Evolutionary conservation across 2,888 invertebrate genomes (phyloP).

Genomic region (Rotaria magnacalcarata): DNA sequence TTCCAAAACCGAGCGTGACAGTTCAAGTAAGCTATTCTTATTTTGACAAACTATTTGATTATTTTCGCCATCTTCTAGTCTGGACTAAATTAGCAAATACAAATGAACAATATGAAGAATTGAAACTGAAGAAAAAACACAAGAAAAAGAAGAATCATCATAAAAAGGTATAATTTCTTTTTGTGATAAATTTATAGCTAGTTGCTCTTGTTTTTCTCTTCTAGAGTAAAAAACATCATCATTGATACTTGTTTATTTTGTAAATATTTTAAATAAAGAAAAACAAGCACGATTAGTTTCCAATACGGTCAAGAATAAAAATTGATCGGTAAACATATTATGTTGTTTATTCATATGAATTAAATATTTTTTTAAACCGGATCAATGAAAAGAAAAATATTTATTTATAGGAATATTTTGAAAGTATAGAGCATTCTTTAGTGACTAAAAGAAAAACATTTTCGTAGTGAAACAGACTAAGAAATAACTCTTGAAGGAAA

Average conservation of each 20-base stretch:
- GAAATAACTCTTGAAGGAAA: too few species aligned
- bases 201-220: background rate
- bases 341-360: too few species aligned
- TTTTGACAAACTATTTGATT: background rate
- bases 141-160: constrained; percentile 22
- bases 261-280: background rate
- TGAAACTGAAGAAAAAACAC: background rate
- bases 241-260: background rate
- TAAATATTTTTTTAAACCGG: too few species aligned
- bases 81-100: background rate
- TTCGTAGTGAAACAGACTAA: too few species aligned
- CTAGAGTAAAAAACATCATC: constrained; percentile 4
- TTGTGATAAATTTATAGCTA: background rate
- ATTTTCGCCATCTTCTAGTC: background rate
- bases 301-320: background rate
- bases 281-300: background rate
- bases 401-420: too few species aligned
- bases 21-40: background rate
- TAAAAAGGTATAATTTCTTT: background rate
- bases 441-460: too few species aligned
- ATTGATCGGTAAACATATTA: too few species aligned
- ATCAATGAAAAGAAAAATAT: too few species aligned
- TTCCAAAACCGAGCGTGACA: background rate
- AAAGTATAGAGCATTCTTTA: too few species aligned
- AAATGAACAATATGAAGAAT: background rate